Evolutionary conservation across 2,888 invertebrate genomes (phyloP), one percentile per base, ranked within the genome.

Genomic region (Mechanitis messenoides): DNA sequence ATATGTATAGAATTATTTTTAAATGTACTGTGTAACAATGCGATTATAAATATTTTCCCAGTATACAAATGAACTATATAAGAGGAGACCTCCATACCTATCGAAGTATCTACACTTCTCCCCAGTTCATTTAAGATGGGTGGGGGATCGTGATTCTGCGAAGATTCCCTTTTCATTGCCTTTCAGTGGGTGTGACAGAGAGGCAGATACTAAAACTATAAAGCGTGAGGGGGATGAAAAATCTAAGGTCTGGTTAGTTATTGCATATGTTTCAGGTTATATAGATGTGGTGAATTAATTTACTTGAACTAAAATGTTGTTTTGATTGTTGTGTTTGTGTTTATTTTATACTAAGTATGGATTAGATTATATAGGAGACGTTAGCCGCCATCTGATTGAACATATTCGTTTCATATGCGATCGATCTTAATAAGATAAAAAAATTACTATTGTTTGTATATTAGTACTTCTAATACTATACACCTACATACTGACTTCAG

Each of bases 111-210:
- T 84, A 83, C 77, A 72, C 65, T 68, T 72, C 80, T 79, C 86
- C 85, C 84, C 78, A 84, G 85, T 87, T 87, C 86, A 87, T 87
- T 87, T 87, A 85, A 86, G 85, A 84, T 76, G 74, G 85, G 84
- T 77, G 85, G 84, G 83, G 79, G 80, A 76, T 75, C 75, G 87
- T 85, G 88, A 88, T 87, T 87, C 87, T 83, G 77, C 84, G 83
- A 84, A 87, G 87, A 87, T 87, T 87, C 86, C 81, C 81, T 84
- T 88, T 87, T 86, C 87, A 85, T 84, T 84, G 83, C 83, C 81
- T 82, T 78, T 81, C 84, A 80, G 81, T 80, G 78, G 63, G 86
- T 80, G 82, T 63, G 80, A 87, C 72, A 60, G 76, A 69, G 83
- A 83, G 7, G 71, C 71, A 64, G 61, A 59, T 65, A 71, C 69